Evolutionary conservation across 2,888 invertebrate genomes (phyloP), one percentile per base, ranked within the genome.

Genomic region (Chirona hameri): DNA sequence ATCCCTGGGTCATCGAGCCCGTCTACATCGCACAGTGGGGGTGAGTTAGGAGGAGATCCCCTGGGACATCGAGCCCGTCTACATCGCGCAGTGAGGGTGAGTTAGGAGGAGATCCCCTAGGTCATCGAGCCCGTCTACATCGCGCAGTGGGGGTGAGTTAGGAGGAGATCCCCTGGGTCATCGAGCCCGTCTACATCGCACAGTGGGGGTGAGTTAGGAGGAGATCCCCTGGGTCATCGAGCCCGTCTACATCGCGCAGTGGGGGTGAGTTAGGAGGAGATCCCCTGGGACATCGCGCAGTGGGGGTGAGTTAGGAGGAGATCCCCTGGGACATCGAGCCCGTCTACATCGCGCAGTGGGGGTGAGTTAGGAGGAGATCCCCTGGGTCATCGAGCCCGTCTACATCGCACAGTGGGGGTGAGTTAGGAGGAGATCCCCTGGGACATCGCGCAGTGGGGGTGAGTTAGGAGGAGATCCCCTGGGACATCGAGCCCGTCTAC

Each of bases 391-490:
- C 86, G 99, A 99, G 87, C 99, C 99, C 0, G 95, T 99, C 10
- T 99, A 99, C 88, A 98, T 99, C 85, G 99, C 99, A 1, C 99
- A 99, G 88, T 99, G 99, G 99, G 99, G 98, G 93, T 94, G 89
- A 90, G 90, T 86, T 82, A 7, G 7, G 99, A 99, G 90, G 99
- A 99, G 90, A 99, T 99, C 86, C 99, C 99, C 2, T 98, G 99
- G 97, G 98, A 99, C 88, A 98, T 99, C 85, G 99, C 99, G 0
- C 99, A 99, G 88, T 99, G 99, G 99, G 99, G 98, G 93, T 94
- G 89, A 90, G 90, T 86, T 82, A 7, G 7, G 99, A 99, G 90
- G 99, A 99, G 90, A 99, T 99, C 86, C 99, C 99, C 2, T 98
- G 99, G 97, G 98, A 99, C 5, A 95, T 99, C 86, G 99, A 99